A percentile compares a stretch with the other conserved stretches of the same genome.
Conservation (phyloP, 2,888 invertebrate species). For the Encarsia formosa region DNA sequence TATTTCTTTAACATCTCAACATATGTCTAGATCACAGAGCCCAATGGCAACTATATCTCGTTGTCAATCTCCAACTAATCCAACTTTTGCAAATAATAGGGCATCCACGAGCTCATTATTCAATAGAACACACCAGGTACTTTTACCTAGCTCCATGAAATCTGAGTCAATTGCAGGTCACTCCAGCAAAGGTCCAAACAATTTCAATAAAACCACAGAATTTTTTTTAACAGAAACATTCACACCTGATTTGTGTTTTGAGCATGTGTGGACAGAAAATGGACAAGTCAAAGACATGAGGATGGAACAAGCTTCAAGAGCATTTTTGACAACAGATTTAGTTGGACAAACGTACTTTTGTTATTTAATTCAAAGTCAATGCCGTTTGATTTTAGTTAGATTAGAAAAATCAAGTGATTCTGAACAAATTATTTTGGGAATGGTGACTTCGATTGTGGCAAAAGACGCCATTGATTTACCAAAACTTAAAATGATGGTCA, state of each 20-base stretch:
- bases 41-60: slow-evolving; percentile 56
- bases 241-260: slow-evolving; percentile 81
- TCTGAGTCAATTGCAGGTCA: slow-evolving; percentile 36
- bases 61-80: slow-evolving; percentile 48
- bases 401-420: slow-evolving; percentile 63
- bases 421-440: slow-evolving; percentile 71
- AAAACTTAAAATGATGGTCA: slow-evolving; percentile 76
- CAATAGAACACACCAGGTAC: slow-evolving; percentile 39
- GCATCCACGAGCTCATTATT: slow-evolving; percentile 24
- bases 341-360: slow-evolving; percentile 82
- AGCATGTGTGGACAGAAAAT: slow-evolving; percentile 85
- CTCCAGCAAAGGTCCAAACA: slow-evolving; percentile 9
- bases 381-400: slow-evolving; percentile 65
- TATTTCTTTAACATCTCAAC: slow-evolving; percentile 40
- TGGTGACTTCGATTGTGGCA: slow-evolving; percentile 68
- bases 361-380: slow-evolving; percentile 64
- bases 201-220: not conserved
- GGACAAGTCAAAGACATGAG: slow-evolving; percentile 54
- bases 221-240: slow-evolving; percentile 50
- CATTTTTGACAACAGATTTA: slow-evolving; percentile 80
- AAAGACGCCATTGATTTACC: slow-evolving; percentile 80
- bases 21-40: slow-evolving; percentile 52
- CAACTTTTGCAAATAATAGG: slow-evolving; percentile 40
- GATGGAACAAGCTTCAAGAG: slow-evolving; percentile 64
- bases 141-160: slow-evolving; percentile 36